phyloP scores from a whole-genome alignment of 2,888 invertebrate genomes.

The Tigriopus californicus region DNA sequence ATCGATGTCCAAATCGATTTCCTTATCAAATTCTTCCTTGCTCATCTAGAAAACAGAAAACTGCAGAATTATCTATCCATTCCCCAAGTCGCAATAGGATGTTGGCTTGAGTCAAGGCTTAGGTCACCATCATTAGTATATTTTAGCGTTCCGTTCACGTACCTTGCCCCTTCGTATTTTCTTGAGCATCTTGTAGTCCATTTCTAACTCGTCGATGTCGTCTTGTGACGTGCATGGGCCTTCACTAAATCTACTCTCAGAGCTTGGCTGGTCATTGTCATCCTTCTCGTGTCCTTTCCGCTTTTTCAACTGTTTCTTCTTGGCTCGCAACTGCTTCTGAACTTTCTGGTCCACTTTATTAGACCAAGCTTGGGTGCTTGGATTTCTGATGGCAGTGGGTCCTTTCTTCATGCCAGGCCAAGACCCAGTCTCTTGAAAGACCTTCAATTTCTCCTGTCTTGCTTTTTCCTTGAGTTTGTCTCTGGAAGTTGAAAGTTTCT shows the following conservation, averaged over 20 bases:
- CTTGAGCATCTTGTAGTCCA: constrained; percentile 35
- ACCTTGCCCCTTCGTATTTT: constrained; percentile 66
- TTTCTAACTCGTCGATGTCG: constrained; percentile 36
- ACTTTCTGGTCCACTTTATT: constrained; percentile 34
- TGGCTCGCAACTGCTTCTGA: constrained; percentile 41
- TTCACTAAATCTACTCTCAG: no score
- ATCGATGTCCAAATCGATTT: neutral
- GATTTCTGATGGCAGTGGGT: no score
- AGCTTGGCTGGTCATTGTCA: constrained; percentile 31
- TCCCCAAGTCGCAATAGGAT: no score
- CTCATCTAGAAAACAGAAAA: neutral
- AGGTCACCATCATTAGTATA: neutral
- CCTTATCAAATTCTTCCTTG: neutral
- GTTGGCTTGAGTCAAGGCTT: no score
- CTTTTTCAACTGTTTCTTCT: constrained; percentile 44
- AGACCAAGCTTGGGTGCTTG: constrained; percentile 20
- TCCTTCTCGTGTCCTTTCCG: constrained; percentile 44
- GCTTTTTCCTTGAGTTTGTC: constrained; percentile 57
- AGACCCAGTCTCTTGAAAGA: constrained; percentile 49
- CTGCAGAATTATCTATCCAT: no score
- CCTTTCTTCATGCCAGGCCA: constrained; percentile 43
- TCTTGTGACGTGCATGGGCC: constrained; percentile 23
- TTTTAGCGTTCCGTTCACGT: constrained; percentile 14
- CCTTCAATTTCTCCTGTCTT: constrained; percentile 47
- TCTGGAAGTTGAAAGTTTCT: constrained; percentile 22